A percentile compares a stretch with the other conserved stretches of the same genome.
These are phyloP conservation scores for Aurelia coerulea DNA, from an alignment of 30 jellyfish, hydroid and myxozoan genomes.

Conservation along the genomic window DNA sequence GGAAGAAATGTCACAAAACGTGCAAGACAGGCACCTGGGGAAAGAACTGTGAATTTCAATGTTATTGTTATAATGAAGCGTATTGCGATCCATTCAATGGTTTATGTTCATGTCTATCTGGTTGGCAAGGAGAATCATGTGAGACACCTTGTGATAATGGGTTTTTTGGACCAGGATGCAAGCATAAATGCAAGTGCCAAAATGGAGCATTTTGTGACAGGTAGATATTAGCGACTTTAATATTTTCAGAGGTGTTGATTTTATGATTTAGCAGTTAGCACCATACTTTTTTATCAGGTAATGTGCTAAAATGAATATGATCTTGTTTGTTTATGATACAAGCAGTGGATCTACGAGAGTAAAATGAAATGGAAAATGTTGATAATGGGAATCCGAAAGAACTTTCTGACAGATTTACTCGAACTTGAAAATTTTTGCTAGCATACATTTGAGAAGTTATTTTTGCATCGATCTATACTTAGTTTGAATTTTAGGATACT, in stretches of 20 bases:
- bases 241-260: background rate
- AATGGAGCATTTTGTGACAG: slow-evolving; percentile 80
- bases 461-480: too few relatives aligned
- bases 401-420: too few relatives aligned
- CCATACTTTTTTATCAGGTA: too few relatives aligned
- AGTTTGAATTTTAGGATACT: too few relatives aligned
- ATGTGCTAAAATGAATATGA: too few relatives aligned
- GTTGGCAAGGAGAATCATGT: slow-evolving; percentile 82
- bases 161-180: slow-evolving; percentile 81
- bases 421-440: too few relatives aligned
- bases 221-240: slow-evolving; percentile 21
- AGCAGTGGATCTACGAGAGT: too few relatives aligned
- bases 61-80: slow-evolving; percentile 79
- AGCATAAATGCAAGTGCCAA: slow-evolving; percentile 71
- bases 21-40: slow-evolving; percentile 92
- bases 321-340: too few relatives aligned
- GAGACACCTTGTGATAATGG: slow-evolving; percentile 65
- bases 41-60: slow-evolving; percentile 68
- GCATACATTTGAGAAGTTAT: too few relatives aligned
- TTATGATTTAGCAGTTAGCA: too few relatives aligned
- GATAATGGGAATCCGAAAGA: too few relatives aligned
- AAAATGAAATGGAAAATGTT: too few relatives aligned
- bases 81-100: slow-evolving; percentile 82
- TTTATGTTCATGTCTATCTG: slow-evolving; percentile 81
- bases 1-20: slow-evolving; percentile 63